Evolutionary conservation across 2,888 invertebrate genomes (phyloP).

Genomic region (Cyclophora punctaria): DNA sequence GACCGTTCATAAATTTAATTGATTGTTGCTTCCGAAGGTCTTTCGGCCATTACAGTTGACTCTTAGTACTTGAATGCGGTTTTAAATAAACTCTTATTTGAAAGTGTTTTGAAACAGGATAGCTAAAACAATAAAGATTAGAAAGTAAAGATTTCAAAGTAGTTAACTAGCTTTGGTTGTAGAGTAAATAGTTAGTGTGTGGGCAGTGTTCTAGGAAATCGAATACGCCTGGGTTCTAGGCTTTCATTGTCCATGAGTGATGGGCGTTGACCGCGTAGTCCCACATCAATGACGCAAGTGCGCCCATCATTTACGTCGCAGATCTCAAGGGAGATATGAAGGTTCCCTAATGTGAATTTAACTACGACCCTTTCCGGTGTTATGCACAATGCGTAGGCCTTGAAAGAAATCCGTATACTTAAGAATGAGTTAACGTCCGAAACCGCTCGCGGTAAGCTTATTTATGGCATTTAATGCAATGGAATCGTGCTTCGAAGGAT

Average conservation of each 20-base stretch:
- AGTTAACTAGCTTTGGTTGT: too few relatives aligned
- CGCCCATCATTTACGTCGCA: conserved; percentile 9
- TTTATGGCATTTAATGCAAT: too few relatives aligned
- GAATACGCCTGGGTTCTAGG: conserved; percentile 10
- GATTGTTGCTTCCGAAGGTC: too few relatives aligned
- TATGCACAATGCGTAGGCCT: conserved; percentile 6
- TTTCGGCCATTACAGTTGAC: too few relatives aligned
- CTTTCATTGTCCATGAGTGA: background rate
- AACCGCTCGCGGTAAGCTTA: conserved; percentile 1
- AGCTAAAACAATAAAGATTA: too few relatives aligned
- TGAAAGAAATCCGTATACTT: background rate
- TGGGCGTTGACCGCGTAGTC: background rate
- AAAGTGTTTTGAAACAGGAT: too few relatives aligned
- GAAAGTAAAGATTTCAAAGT: too few relatives aligned
- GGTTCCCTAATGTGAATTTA: conserved; percentile 17
- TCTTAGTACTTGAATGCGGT: too few relatives aligned
- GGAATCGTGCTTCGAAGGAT: too few relatives aligned
- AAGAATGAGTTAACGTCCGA: background rate
- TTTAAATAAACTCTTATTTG: too few relatives aligned
- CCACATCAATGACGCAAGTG: conserved; percentile 6
- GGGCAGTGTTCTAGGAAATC: conserved; percentile 10
- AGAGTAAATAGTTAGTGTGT: too few relatives aligned
- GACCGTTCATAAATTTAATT: too few relatives aligned
- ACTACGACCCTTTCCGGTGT: conserved; percentile 13
- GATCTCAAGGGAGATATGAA: conserved; percentile 5